Percentiles rank a stretch among this genome's conserved stretches.
phyloP scores from a whole-genome alignment of 2,888 invertebrate species.

The Aplocera efformata region DNA sequence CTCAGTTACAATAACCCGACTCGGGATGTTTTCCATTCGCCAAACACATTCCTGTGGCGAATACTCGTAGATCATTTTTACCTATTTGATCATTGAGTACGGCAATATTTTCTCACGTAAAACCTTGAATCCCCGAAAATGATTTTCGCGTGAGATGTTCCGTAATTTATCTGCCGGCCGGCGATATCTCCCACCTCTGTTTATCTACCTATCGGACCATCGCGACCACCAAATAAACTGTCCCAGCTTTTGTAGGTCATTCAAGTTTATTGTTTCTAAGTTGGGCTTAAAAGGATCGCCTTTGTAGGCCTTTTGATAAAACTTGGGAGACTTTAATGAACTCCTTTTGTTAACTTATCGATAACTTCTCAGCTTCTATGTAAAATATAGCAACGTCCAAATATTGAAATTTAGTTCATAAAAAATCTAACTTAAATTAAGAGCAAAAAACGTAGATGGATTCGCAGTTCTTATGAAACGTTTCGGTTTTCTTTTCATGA shows the following conservation, averaged over 20 bases:
- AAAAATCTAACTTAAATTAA: too few relatives aligned
- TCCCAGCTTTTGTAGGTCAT: slow-evolving; percentile 14
- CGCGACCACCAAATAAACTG: slow-evolving; percentile 27
- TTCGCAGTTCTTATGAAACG: too few relatives aligned
- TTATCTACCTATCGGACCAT: slow-evolving; percentile 19
- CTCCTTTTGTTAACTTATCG: neutral
- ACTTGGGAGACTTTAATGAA: slow-evolving; percentile 7
- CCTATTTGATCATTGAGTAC: neutral
- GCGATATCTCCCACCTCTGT: slow-evolving; percentile 22
- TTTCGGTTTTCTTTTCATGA: too few relatives aligned
- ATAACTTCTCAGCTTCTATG: too few relatives aligned
- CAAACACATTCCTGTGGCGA: neutral
- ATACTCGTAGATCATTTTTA: neutral
- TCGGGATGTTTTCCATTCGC: too few relatives aligned
- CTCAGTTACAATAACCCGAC: too few relatives aligned
- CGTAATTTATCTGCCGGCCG: slow-evolving; percentile 16
- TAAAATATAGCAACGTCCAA: too few relatives aligned
- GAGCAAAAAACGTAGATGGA: too few relatives aligned
- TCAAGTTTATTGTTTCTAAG: slow-evolving; percentile 21
- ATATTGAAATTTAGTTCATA: too few relatives aligned
- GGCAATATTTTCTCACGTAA: slow-evolving; percentile 8
- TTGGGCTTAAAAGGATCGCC: slow-evolving; percentile 4
- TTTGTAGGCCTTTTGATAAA: neutral
- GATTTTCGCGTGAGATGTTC: slow-evolving; percentile 13
- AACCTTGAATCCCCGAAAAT: slow-evolving; percentile 6